A percentile compares a stretch with the other conserved stretches of the same genome.
phyloP scores from a whole-genome alignment of 2,797 vertebrate species.

The Calcarius lapponicus region DNA sequence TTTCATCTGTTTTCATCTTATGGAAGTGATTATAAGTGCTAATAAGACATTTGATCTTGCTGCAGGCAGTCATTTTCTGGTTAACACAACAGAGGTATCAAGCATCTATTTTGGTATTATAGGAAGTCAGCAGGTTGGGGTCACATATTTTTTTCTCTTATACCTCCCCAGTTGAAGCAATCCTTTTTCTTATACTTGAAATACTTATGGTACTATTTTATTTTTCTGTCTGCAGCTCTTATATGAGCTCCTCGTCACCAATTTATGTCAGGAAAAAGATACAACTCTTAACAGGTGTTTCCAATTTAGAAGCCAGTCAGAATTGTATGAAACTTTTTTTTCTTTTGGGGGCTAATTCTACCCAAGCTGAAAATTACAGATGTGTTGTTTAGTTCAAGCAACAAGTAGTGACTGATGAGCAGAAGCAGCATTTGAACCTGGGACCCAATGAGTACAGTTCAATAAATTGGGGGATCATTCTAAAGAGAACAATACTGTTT shows the following conservation, averaged over 20 bases:
- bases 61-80: constrained; percentile 55
- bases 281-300: constrained; percentile 74
- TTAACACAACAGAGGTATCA: constrained; percentile 26
- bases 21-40: constrained; percentile 62
- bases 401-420: constrained; percentile 73
- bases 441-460: constrained; percentile 53
- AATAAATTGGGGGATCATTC: constrained; percentile 60
- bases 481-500: constrained; percentile 53
- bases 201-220: constrained; percentile 31
- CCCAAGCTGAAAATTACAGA: constrained; percentile 67
- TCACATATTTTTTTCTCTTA: neutral
- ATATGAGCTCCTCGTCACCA: constrained; percentile 39
- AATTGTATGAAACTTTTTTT: constrained; percentile 54
- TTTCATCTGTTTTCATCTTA: constrained; percentile 63
- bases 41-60: constrained; percentile 64
- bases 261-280: constrained; percentile 71
- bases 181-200: constrained; percentile 52
- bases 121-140: neutral
- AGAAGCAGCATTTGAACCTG: constrained; percentile 72
- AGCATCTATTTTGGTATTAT: constrained; percentile 10
- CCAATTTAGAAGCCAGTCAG: constrained; percentile 68
- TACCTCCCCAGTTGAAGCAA: neutral
- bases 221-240: constrained; percentile 60
- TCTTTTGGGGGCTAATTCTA: constrained; percentile 67
- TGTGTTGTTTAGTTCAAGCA: constrained; percentile 65